phyloP scores from a whole-genome alignment of 2,888 invertebrate species.

The Nephrocerus scutellatus region DNA sequence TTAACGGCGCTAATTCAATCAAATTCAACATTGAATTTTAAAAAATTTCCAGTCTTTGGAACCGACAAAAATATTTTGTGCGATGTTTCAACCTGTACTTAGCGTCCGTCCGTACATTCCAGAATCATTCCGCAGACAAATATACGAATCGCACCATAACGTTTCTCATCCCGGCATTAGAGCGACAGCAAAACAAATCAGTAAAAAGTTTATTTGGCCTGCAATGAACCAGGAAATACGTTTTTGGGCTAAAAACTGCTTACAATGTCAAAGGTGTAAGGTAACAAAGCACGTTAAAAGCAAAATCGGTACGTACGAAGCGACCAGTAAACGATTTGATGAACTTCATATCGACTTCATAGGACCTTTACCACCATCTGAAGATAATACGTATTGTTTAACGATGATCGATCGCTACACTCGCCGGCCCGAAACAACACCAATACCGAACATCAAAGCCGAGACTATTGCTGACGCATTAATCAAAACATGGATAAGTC shows the following conservation, averaged over 20 bases:
- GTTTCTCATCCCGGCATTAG: too few species aligned
- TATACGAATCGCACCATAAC: too few species aligned
- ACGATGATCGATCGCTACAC: constrained; percentile 29
- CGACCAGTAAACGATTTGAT: constrained; percentile 23
- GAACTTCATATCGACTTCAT: constrained; percentile 46
- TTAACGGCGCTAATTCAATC: not conserved
- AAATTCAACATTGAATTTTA: too few species aligned
- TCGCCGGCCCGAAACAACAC: constrained; percentile 26
- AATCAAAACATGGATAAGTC: constrained; percentile 36
- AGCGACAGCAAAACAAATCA: not conserved
- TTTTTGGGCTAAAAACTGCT: constrained; percentile 1
- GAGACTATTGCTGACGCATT: constrained; percentile 20
- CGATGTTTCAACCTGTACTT: too few species aligned
- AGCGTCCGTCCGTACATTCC: too few species aligned
- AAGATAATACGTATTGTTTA: constrained; percentile 33
- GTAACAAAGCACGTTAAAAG: constrained; percentile 6
- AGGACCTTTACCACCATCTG: constrained; percentile 37
- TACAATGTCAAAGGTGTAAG: constrained; percentile 5
- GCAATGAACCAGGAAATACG: constrained; percentile 1
- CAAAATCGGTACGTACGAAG: constrained; percentile 1
- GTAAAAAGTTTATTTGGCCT: constrained; percentile 6
- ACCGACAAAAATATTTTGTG: too few species aligned
- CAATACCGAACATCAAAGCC: constrained; percentile 24
- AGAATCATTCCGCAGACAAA: too few species aligned
- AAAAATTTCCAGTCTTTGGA: too few species aligned